Evolutionary conservation across 2,888 invertebrate genomes (phyloP).

Genomic region (Oligia latruncula): DNA sequence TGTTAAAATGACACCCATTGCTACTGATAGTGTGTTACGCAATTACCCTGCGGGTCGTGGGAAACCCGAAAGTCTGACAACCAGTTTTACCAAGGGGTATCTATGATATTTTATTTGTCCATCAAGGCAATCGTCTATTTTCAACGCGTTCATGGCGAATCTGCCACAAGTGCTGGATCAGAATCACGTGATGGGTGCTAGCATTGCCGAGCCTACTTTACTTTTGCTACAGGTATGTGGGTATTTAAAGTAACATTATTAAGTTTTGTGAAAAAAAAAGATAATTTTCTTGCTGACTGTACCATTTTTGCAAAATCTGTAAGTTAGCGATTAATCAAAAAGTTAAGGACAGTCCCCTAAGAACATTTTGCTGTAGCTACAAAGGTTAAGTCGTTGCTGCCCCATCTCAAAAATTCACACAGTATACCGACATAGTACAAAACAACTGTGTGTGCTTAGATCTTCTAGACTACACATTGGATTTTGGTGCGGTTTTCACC

Average conservation of each 20-base stretch:
- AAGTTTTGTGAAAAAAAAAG: not conserved
- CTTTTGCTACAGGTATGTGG: conserved; percentile 79
- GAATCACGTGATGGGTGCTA: conserved; percentile 98
- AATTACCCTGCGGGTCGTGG: too few species aligned
- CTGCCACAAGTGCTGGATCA: conserved; percentile 98
- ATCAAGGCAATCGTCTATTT: conserved; percentile 96
- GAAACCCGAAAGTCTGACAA: too few species aligned
- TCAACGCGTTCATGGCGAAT: conserved; percentile 98
- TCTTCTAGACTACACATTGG: not conserved
- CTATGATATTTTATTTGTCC: conserved; percentile 43
- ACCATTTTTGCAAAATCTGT: too few species aligned
- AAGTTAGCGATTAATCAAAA: too few species aligned
- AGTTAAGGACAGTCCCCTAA: too few species aligned
- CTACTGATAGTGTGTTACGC: too few species aligned
- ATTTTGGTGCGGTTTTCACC: not conserved
- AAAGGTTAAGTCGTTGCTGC: not conserved
- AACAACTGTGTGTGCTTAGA: not conserved
- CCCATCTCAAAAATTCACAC: not conserved
- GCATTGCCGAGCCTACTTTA: conserved; percentile 96
- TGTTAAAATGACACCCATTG: too few species aligned
- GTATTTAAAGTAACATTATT: too few species aligned
- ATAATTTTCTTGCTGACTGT: too few species aligned
- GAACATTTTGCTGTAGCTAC: not conserved
- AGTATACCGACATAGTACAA: not conserved
- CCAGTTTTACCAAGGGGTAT: too few species aligned